These are phyloP conservation scores for Lathamus discolor DNA, from an alignment of 2,113 vertebrate genomes.

Conservation along the genomic window DNA sequence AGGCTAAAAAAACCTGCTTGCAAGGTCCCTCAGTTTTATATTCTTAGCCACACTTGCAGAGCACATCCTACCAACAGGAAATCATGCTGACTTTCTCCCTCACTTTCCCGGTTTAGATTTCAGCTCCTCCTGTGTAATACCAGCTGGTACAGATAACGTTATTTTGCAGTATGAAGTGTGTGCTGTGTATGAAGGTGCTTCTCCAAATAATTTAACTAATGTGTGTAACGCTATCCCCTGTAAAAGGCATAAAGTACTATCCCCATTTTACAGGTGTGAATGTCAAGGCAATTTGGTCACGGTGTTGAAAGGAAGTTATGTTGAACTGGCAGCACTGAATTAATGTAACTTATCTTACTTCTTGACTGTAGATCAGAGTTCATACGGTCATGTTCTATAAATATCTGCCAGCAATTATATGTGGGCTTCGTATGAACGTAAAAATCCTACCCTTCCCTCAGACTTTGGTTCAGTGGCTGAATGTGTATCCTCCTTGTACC, in stretches of 20 bases:
- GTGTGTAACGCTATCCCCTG: background rate
- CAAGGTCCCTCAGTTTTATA: background rate
- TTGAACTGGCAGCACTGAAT: background rate
- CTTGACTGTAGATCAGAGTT: slow-evolving; percentile 13
- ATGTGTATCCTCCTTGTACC: background rate
- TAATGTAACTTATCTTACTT: slow-evolving; percentile 29
- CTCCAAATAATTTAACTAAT: background rate
- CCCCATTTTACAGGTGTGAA: slow-evolving; percentile 7
- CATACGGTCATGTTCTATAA: background rate
- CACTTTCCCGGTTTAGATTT: background rate
- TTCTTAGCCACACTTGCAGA: background rate
- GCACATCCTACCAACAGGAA: background rate
- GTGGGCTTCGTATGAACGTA: background rate
- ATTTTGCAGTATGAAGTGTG: background rate
- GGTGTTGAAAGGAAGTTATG: slow-evolving; percentile 48
- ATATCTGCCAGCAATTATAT: background rate
- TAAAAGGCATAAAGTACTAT: slow-evolving; percentile 11
- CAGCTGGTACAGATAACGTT: background rate
- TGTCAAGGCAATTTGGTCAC: background rate
- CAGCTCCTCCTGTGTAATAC: background rate
- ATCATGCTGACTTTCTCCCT: slow-evolving; percentile 22
- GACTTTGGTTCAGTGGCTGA: background rate
- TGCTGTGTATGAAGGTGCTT: background rate
- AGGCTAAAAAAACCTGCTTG: background rate
- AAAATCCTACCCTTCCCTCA: background rate